Evolutionary conservation across 1,140 invertebrate genomes (phyloP).

Genomic region (Papilio polytes): DNA sequence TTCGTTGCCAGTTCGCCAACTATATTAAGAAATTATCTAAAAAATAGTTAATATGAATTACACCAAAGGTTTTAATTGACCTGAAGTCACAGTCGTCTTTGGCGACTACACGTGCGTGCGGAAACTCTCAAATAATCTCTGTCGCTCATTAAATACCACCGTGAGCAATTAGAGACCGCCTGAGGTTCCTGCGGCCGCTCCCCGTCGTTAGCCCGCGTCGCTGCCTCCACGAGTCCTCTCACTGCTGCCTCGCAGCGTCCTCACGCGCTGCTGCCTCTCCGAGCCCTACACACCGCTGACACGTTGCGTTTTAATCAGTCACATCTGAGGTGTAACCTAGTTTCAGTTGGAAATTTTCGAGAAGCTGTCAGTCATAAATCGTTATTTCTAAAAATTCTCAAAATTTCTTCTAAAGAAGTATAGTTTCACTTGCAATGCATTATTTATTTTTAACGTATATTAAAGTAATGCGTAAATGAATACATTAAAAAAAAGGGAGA

Average conservation of each 20-base stretch:
- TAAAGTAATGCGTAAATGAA: no score
- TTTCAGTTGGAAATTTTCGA: not conserved
- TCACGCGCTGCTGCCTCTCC: not conserved
- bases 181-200: not conserved
- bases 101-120: not conserved
- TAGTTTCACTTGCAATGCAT: no score
- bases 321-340: not conserved
- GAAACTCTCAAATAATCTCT: not conserved
- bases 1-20: not conserved
- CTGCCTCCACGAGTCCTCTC: not conserved
- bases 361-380: not conserved
- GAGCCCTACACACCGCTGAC: not conserved
- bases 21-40: no score
- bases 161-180: not conserved
- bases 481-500: conserved; percentile 9
- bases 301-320: not conserved
- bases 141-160: conserved; percentile 14
- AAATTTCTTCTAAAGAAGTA: no score
- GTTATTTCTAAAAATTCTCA: not conserved
- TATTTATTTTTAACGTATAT: no score
- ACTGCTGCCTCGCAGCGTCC: not conserved
- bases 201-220: conserved; percentile 8
- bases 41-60: not conserved
- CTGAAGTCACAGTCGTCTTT: not conserved
- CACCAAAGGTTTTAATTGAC: not conserved